A percentile compares a stretch with the other conserved stretches of the same genome.
phyloP scores from a whole-genome alignment of 2,888 invertebrate species.

The Melieria omissa region DNA sequence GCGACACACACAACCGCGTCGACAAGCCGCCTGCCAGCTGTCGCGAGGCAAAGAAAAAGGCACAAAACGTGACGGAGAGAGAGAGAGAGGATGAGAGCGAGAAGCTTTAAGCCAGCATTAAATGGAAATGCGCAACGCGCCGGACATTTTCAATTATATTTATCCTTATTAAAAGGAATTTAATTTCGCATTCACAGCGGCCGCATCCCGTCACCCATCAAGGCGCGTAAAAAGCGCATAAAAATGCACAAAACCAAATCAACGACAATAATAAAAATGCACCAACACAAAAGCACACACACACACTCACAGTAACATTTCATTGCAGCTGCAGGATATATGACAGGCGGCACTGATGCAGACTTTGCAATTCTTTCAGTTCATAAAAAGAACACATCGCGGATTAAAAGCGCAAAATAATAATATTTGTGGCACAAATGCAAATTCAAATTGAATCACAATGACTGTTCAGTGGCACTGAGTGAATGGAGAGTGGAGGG shows the following conservation, averaged over 20 bases:
- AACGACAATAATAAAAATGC: too few relatives aligned
- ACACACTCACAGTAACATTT: background rate
- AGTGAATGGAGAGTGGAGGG: too few relatives aligned
- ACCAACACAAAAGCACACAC: too few relatives aligned
- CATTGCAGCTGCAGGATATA: too few relatives aligned
- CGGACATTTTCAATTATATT: slow-evolving; percentile 47
- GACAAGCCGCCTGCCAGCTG: background rate
- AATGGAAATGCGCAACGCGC: slow-evolving; percentile 40
- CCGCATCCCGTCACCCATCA: too few relatives aligned
- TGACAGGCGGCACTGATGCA: too few relatives aligned
- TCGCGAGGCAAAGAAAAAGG: background rate
- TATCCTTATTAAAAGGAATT: slow-evolving; percentile 49
- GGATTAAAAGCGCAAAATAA: slow-evolving; percentile 30
- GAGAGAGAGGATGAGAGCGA: background rate
- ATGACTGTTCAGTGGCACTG: background rate
- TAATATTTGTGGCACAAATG: slow-evolving; percentile 14
- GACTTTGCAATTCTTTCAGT: background rate
- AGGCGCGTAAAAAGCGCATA: too few relatives aligned
- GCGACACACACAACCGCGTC: background rate
- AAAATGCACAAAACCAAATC: too few relatives aligned
- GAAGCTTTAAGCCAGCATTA: slow-evolving; percentile 23
- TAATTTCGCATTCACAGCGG: slow-evolving; percentile 24
- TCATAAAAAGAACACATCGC: slow-evolving; percentile 9
- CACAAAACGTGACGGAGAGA: background rate
- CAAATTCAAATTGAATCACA: slow-evolving; percentile 16